Conservation (phyloP, 2,113 vertebrate species). For the Mellivora capensis region DNA sequence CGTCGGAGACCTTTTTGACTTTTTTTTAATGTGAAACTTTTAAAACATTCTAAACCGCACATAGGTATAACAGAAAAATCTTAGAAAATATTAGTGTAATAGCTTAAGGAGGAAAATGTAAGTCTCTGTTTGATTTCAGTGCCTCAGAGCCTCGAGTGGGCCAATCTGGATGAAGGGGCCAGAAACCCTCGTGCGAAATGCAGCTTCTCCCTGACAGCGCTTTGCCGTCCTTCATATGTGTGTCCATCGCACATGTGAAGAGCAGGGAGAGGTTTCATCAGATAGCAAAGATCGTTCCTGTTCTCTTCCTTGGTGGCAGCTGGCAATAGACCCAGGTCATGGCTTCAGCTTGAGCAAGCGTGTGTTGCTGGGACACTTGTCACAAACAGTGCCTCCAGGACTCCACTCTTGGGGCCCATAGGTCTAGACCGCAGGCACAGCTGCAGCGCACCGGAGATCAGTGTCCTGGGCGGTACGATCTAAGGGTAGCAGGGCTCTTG, state of each 20-base stretch:
- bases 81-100: not conserved
- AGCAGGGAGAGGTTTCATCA: not conserved
- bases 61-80: not conserved
- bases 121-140: not conserved
- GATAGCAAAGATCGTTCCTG: not conserved
- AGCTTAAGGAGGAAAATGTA: not conserved
- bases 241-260: not conserved
- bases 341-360: accelerated
- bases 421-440: not conserved
- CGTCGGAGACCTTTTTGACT: not conserved
- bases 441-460: not conserved
- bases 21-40: not conserved
- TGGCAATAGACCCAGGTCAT: not conserved
- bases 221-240: accelerated
- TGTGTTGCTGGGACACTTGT: not conserved
- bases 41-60: not conserved
- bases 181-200: not conserved
- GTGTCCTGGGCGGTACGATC: accelerated
- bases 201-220: not conserved
- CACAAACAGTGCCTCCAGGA: not conserved
- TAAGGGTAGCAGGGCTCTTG: accelerated
- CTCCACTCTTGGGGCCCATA: accelerated
- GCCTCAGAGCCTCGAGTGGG: not conserved
- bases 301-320: not conserved
- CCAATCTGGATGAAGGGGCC: not conserved